Conservation (phyloP, 2,797 vertebrate species). For the Chloroceryle inda region DNA sequence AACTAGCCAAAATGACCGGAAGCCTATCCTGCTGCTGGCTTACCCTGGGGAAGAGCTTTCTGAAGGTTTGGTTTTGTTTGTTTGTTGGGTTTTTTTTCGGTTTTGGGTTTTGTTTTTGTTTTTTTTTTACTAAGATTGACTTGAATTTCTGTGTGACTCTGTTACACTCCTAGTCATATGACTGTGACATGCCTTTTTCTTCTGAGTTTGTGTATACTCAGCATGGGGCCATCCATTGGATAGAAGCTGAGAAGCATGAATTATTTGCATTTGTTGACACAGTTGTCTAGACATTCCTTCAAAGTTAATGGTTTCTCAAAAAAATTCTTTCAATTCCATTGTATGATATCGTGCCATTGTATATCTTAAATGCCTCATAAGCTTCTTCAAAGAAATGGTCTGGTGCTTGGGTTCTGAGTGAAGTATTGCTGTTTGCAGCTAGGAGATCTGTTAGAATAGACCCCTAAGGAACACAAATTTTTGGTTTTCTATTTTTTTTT, state of each 20-base stretch:
- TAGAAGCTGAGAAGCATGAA: constrained; percentile 76
- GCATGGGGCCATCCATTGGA: constrained; percentile 77
- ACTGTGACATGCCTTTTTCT: constrained; percentile 80
- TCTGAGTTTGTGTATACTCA: constrained; percentile 79
- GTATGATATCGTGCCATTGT: constrained; percentile 74
- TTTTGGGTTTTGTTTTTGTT: not conserved
- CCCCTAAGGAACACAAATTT: not conserved
- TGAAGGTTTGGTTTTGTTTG: constrained; percentile 41
- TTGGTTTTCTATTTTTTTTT: not conserved
- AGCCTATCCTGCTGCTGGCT: constrained; percentile 46
- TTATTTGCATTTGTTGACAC: constrained; percentile 80
- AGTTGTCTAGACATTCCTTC: constrained; percentile 81
- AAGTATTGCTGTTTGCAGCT: constrained; percentile 67
- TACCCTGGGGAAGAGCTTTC: constrained; percentile 44
- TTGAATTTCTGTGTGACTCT: constrained; percentile 75
- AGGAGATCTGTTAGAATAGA: constrained; percentile 41
- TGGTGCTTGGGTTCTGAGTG: constrained; percentile 65
- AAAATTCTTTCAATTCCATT: constrained; percentile 75
- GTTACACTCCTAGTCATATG: constrained; percentile 69
- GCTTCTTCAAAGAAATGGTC: constrained; percentile 77
- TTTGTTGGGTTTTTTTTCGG: no score
- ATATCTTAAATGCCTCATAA: constrained; percentile 75
- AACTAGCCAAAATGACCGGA: constrained; percentile 62
- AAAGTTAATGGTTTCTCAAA: constrained; percentile 76
- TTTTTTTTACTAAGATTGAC: constrained; percentile 36